Percentiles rank a stretch among this genome's conserved stretches.
phyloP scores from a whole-genome alignment of 2,113 vertebrate species.

The Colinus virginianus region DNA sequence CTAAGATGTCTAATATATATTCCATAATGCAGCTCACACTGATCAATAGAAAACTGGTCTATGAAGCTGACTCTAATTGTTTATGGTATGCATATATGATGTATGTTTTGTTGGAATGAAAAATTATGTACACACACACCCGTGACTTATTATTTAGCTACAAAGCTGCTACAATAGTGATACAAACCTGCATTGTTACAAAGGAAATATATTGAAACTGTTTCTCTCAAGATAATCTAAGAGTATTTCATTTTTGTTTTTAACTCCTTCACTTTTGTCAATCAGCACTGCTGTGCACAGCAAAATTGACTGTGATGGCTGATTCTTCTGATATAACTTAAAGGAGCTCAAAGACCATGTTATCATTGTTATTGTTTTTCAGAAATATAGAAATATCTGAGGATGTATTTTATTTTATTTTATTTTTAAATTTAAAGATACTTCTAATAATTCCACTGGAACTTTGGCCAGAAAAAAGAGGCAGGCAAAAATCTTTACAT shows the following conservation, averaged over 20 bases:
- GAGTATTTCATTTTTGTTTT: neutral
- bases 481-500: neutral
- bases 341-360: neutral
- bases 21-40: neutral
- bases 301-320: neutral
- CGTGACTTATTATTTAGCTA: neutral
- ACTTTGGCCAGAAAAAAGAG: neutral
- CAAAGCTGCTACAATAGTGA: neutral
- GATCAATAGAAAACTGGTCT: neutral
- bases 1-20: neutral
- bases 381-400: neutral
- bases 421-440: neutral
- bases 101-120: neutral
- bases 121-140: neutral
- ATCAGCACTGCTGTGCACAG: neutral
- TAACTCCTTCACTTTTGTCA: neutral
- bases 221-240: neutral
- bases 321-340: neutral
- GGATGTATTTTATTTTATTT: too few species aligned
- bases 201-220: neutral
- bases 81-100: rapidly evolving
- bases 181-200: neutral
- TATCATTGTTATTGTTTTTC: neutral
- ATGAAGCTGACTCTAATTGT: neutral
- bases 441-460: neutral